phyloP scores from a whole-genome alignment of 2,797 vertebrate species.

The Eurystomus glaucurus region DNA sequence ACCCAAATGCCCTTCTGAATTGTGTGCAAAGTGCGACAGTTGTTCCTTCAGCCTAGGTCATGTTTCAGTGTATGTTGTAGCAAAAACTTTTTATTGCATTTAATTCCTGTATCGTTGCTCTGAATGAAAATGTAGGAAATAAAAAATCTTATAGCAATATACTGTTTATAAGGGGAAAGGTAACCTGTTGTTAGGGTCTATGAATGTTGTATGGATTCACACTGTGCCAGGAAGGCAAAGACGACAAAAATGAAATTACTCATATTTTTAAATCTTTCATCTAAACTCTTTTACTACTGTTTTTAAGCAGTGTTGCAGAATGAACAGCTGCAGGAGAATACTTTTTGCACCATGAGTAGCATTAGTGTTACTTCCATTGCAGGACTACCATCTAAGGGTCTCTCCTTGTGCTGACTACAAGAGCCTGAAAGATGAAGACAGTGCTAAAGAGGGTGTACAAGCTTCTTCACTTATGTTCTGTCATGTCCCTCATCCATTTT shows the following conservation, averaged over 20 bases:
- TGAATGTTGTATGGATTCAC: neutral
- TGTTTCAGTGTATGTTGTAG: conserved; percentile 33
- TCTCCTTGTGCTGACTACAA: neutral
- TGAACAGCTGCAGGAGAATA: neutral
- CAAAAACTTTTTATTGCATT: neutral
- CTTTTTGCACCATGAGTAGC: neutral
- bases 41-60: neutral
- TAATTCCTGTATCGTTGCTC: neutral
- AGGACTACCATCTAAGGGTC: neutral
- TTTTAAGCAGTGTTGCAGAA: neutral
- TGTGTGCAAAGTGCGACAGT: conserved; percentile 22
- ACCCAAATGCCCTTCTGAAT: conserved; percentile 41
- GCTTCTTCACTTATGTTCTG: neutral
- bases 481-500: neutral
- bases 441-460: neutral
- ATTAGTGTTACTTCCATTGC: neutral
- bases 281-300: neutral
- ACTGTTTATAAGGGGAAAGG: neutral
- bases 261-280: neutral
- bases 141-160: neutral
- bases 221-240: neutral
- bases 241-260: neutral
- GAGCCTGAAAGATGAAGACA: neutral
- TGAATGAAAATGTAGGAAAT: neutral
- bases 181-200: neutral